Evolutionary conservation across 2,888 invertebrate genomes (phyloP), one percentile per base, ranked within the genome.

Genomic region (Cactoblastis cactorum): DNA sequence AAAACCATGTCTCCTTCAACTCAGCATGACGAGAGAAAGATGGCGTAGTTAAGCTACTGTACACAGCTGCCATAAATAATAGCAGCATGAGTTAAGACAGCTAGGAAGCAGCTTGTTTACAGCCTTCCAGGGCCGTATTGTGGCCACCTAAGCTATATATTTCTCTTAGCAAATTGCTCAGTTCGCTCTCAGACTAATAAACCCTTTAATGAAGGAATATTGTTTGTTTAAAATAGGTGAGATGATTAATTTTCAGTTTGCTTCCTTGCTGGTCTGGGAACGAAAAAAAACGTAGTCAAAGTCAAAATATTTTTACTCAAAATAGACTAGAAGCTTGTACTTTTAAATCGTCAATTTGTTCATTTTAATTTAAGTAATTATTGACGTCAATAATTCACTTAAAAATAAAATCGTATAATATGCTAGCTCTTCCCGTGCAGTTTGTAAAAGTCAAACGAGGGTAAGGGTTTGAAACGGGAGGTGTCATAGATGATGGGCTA

Each of bases 141-240:
- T 82, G 83, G 79, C 73, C 85, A 85, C 84, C 86, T 83, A 83
- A 82, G 79, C 80, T 72, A 80, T 85, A 86, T 80, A 83, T 87
- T 87, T 84, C 83, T 80, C 83, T 83, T 77, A 84, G 86, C 88
- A 88, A 88, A 87, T 88, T 88, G 83, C 80, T 83, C 74, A 77
- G 79, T 75, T 77, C 71, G 80, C 78, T 28, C n/a, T n/a, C n/a
- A n/a, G 43, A 83, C 85, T 88, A 85, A 85, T 86, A n/a, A 86
- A 86, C 83, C 83, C 81, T 80, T 84, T 88, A 87, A 88, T 86
- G 83, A 87, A 86, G 79, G 75, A 66, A 75, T 58, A 64, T 64
- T 65, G 62, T 58, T 43, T 64, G 55, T 46, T 19, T 11, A 18
- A 34, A 8, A 14, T 38, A 17, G 38, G 28, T 47, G 17, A 3